Percentiles rank a stretch among this genome's conserved stretches.
phyloP scores from a whole-genome alignment of 2,888 invertebrate genomes.

The Rutpela maculata region DNA sequence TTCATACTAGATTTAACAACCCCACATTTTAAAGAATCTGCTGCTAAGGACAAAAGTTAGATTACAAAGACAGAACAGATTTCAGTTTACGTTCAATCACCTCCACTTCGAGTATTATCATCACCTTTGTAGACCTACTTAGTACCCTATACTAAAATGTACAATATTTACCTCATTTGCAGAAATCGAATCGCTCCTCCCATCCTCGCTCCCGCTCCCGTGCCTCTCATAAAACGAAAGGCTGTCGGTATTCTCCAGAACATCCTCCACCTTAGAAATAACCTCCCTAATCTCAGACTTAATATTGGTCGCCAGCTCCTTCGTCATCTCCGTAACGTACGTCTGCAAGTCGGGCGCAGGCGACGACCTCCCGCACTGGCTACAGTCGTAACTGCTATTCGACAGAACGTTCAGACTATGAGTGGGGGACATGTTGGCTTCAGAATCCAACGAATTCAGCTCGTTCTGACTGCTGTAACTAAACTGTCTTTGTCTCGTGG shows the following conservation, averaged over 20 bases:
- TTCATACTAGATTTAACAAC: too few relatives aligned
- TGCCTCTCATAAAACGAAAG: slow-evolving; percentile 68
- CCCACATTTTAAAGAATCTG: too few relatives aligned
- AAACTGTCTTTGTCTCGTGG: slow-evolving; percentile 74
- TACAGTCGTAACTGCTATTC: slow-evolving; percentile 76
- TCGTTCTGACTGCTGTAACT: slow-evolving; percentile 86
- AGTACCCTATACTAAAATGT: not conserved
- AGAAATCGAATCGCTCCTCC: slow-evolving; percentile 82
- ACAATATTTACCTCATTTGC: slow-evolving; percentile 76
- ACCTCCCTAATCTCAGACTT: slow-evolving; percentile 89
- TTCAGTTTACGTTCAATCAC: too few relatives aligned
- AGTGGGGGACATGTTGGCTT: slow-evolving; percentile 72
- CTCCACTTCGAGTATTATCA: too few relatives aligned
- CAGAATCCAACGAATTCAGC: slow-evolving; percentile 79
- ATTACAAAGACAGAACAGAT: too few relatives aligned
- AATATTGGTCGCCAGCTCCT: slow-evolving; percentile 87
- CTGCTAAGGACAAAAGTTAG: too few relatives aligned
- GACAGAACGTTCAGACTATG: slow-evolving; percentile 74
- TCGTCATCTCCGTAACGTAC: slow-evolving; percentile 86
- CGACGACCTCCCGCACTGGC: slow-evolving; percentile 76
- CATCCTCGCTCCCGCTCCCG: slow-evolving; percentile 78
- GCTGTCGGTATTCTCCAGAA: slow-evolving; percentile 81
- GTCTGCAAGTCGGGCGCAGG: slow-evolving; percentile 82
- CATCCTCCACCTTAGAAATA: slow-evolving; percentile 87
- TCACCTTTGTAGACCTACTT: too few relatives aligned